A percentile compares a stretch with the other conserved stretches of the same genome.
Evolutionary conservation across 1,140 invertebrate species (phyloP).

Genomic region (Drosophila auraria): DNA sequence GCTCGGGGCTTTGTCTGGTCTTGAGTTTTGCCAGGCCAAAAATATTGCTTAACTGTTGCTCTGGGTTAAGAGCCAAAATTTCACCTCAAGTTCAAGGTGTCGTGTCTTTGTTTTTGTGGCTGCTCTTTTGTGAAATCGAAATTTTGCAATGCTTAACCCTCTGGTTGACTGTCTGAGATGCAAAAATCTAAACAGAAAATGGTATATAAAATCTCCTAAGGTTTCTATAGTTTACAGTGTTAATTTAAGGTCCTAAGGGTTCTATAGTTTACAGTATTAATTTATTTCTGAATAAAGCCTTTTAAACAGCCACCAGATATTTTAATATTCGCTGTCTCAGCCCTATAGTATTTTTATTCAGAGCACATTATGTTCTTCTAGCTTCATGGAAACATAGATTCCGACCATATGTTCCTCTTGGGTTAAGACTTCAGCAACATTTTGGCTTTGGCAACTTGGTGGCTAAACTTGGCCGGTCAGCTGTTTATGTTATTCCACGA

Average conservation of each 20-base stretch:
- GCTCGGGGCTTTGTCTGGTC: constrained; percentile 36
- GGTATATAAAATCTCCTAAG: background rate
- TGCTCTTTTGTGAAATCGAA: constrained; percentile 13
- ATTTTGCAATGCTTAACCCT: constrained; percentile 11
- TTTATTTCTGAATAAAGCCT: too few relatives aligned
- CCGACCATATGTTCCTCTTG: background rate
- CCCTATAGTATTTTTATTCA: too few relatives aligned
- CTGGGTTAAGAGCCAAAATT: constrained; percentile 27
- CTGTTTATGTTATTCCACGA: constrained; percentile 52
- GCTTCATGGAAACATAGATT: background rate
- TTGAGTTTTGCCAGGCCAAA: constrained; percentile 33
- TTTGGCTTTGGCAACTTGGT: constrained; percentile 35
- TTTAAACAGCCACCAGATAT: too few relatives aligned
- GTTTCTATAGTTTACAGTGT: background rate
- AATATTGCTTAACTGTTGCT: constrained; percentile 52
- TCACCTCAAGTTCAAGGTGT: constrained; percentile 69
- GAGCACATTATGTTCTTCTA: too few relatives aligned
- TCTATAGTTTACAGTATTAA: background rate
- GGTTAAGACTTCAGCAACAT: constrained; percentile 28
- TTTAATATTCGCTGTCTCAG: too few relatives aligned
- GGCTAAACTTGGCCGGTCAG: constrained; percentile 22
- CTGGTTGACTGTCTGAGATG: too few relatives aligned
- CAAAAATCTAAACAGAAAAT: background rate
- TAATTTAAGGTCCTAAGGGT: too few relatives aligned
- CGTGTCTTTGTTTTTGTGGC: background rate